A percentile compares a stretch with the other conserved stretches of the same genome.
Evolutionary conservation across 2,888 invertebrate species (phyloP).

Genomic region (Acanthosepion esculentum): DNA sequence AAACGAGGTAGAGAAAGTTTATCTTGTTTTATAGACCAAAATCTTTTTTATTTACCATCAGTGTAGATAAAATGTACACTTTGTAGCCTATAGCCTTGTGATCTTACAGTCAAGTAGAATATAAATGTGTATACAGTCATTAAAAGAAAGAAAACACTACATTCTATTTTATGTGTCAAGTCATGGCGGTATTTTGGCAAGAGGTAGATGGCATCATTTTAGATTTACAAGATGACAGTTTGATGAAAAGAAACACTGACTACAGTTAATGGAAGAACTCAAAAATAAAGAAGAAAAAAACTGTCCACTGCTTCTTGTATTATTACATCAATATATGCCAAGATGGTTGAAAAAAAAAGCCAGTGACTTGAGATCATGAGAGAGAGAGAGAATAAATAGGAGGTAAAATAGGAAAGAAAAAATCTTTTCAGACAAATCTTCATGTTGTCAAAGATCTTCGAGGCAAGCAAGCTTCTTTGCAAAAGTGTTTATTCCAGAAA

Average conservation of each 20-base stretch:
- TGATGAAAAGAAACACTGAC: neutral
- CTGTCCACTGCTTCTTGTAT: conserved; percentile 8
- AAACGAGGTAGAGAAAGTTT: neutral
- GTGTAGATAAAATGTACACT: neutral
- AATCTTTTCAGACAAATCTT: neutral
- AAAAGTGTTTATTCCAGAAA: neutral
- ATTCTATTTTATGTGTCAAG: neutral
- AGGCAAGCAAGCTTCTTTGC: neutral
- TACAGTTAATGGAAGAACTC: neutral
- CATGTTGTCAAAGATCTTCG: neutral
- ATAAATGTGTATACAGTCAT: neutral
- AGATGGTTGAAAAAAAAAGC: neutral
- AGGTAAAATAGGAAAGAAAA: neutral
- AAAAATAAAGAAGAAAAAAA: neutral
- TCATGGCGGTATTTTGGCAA: neutral
- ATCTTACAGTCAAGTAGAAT: neutral
- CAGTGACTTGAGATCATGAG: neutral
- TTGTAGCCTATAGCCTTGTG: neutral
- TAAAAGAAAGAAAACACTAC: neutral
- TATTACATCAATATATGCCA: neutral
- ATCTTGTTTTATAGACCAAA: neutral
- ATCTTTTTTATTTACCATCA: neutral
- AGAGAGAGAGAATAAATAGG: neutral
- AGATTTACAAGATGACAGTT: neutral
- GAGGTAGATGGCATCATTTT: neutral